These are phyloP conservation scores for Nicator chloris DNA, from an alignment of 2,113 vertebrate species.

Conservation along the genomic window DNA sequence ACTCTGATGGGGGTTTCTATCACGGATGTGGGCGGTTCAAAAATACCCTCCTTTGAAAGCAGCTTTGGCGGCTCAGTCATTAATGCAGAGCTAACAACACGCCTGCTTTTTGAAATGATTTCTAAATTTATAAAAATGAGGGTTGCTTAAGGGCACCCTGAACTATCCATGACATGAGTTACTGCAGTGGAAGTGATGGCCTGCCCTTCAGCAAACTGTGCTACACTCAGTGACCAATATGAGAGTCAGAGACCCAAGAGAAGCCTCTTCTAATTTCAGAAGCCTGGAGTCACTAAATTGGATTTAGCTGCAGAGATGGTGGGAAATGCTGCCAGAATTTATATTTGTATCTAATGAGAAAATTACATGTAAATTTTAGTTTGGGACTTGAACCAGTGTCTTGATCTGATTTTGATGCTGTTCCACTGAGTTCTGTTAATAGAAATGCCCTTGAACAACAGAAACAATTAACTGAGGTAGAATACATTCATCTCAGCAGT, in stretches of 20 bases:
- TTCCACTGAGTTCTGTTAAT: background rate
- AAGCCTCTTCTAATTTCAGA: background rate
- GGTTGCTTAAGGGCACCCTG: background rate
- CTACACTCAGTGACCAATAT: fast-evolving
- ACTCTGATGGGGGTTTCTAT: background rate
- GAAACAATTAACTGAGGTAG: background rate
- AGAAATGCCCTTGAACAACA: background rate
- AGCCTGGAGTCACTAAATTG: background rate
- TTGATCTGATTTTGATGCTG: background rate
- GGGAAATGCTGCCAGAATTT: background rate
- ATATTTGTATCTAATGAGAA: background rate
- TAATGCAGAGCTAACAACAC: background rate
- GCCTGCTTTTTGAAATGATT: background rate
- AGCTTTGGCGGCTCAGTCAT: background rate
- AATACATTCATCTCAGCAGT: background rate
- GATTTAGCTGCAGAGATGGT: background rate
- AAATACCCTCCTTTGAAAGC: background rate
- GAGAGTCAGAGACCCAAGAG: background rate
- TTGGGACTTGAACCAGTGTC: background rate
- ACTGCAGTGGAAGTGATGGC: background rate
- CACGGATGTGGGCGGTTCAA: background rate
- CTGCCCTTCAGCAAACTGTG: background rate
- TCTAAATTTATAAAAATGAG: background rate
- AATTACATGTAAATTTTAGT: background rate
- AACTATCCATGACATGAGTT: background rate